A percentile compares a stretch with the other conserved stretches of the same genome.
Evolutionary conservation across 2,113 vertebrate species (phyloP).

Genomic region (Pseudorasbora parva): DNA sequence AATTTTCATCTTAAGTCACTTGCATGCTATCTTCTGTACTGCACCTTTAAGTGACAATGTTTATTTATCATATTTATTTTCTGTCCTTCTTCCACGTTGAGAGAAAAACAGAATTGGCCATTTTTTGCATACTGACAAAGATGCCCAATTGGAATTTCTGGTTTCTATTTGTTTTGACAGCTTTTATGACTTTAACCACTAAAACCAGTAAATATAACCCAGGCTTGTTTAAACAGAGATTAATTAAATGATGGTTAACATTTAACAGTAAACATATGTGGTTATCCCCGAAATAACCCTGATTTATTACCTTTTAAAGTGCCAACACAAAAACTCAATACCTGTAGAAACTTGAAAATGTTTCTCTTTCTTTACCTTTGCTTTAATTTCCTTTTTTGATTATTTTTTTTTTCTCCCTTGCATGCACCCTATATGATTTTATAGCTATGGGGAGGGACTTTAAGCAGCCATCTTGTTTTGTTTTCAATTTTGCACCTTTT

Average conservation of each 20-base stretch:
- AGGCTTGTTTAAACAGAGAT: not conserved
- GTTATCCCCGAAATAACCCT: slow-evolving; percentile 46
- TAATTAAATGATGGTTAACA: not conserved
- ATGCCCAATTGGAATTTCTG: slow-evolving; percentile 9
- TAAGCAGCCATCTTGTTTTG: slow-evolving; percentile 31
- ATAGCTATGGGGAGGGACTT: slow-evolving; percentile 45
- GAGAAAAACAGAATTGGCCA: slow-evolving; percentile 52
- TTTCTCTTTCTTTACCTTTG: slow-evolving; percentile 1
- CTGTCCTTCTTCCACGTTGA: slow-evolving; percentile 73
- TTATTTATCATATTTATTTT: slow-evolving; percentile 68
- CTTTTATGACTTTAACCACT: slow-evolving; percentile 29
- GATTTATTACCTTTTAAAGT: slow-evolving; percentile 53
- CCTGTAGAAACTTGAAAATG: slow-evolving; percentile 1
- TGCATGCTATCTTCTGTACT: slow-evolving; percentile 99
- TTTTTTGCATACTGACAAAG: not conserved
- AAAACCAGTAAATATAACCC: slow-evolving; percentile 22
- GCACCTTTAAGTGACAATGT: slow-evolving; percentile 91
- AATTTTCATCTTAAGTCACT: slow-evolving; percentile 93
- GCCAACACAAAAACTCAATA: not conserved
- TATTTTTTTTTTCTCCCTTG: slow-evolving; percentile 40
- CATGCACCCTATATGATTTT: slow-evolving; percentile 54
- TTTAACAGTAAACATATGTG: slow-evolving; percentile 6
- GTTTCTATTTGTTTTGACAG: slow-evolving; percentile 15
- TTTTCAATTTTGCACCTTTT: slow-evolving; percentile 34
- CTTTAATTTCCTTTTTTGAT: slow-evolving; percentile 41